These are phyloP conservation scores for Setipinna tenuifilis DNA, from an alignment of 2,797 vertebrate genomes.

Conservation along the genomic window DNA sequence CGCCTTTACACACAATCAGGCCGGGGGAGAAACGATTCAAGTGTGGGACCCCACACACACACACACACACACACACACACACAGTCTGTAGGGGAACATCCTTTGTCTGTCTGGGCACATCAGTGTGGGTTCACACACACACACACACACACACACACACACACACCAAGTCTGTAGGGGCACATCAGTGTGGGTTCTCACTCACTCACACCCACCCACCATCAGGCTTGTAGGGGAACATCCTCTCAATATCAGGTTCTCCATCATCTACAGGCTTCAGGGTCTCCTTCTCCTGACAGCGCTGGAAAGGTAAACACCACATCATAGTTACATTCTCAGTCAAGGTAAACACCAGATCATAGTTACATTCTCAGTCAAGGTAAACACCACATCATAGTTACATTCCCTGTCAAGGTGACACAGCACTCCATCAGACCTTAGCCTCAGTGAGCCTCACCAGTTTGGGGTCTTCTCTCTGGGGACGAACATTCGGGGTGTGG, in stretches of 20 bases:
- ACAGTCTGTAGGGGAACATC: too few species aligned
- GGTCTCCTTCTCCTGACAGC: conserved; percentile 32
- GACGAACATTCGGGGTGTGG: background rate
- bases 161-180: background rate
- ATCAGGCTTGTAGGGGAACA: conserved; percentile 54
- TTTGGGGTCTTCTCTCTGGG: background rate
- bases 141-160: conserved; percentile 19
- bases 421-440: too few species aligned
- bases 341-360: too few species aligned
- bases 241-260: conserved; percentile 59
- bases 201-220: conserved; percentile 32
- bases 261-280: conserved; percentile 31
- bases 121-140: background rate
- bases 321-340: too few species aligned
- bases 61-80: too few species aligned
- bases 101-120: too few species aligned
- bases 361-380: too few species aligned
- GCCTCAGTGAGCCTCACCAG: background rate
- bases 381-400: too few species aligned
- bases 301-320: background rate
- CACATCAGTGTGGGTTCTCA: too few species aligned
- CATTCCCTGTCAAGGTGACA: too few species aligned
- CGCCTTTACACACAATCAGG: too few species aligned
- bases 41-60: background rate
- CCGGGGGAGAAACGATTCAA: too few species aligned